Percentiles rank a stretch among this genome's conserved stretches.
Evolutionary conservation across 1,140 invertebrate species (phyloP).

Genomic region (Rhagoletis pomonella): DNA sequence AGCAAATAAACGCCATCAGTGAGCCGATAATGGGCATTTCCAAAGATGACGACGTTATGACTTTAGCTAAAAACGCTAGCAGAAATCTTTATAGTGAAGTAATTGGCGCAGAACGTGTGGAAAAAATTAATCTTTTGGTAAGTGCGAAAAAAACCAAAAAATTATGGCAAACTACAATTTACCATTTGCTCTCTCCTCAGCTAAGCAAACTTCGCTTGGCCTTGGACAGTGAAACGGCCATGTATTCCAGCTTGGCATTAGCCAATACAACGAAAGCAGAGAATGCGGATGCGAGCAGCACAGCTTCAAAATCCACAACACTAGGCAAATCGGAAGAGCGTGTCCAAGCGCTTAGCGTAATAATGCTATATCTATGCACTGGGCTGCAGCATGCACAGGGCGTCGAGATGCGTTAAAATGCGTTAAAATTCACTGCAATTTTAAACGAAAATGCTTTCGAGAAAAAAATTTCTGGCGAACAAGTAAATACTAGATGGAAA

Average conservation of each 20-base stretch:
- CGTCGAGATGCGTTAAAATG: slow-evolving; percentile 62
- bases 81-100: slow-evolving; percentile 81
- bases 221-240: slow-evolving; percentile 68
- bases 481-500: background rate
- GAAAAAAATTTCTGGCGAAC: background rate
- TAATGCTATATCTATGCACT: slow-evolving; percentile 88
- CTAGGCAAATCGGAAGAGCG: slow-evolving; percentile 82
- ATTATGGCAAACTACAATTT: background rate
- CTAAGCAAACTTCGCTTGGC: slow-evolving; percentile 69
- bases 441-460: background rate
- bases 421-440: slow-evolving; percentile 57
- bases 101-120: slow-evolving; percentile 77
- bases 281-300: background rate
- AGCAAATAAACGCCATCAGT: slow-evolving; percentile 67
- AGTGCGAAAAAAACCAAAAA: slow-evolving; percentile 58
- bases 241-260: slow-evolving; percentile 56
- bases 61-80: slow-evolving; percentile 84
- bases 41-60: slow-evolving; percentile 81
- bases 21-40: slow-evolving; percentile 67
- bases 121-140: slow-evolving; percentile 83
- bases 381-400: slow-evolving; percentile 79
- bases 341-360: slow-evolving; percentile 84
- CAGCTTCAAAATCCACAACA: slow-evolving; percentile 75
- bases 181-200: slow-evolving; percentile 55
- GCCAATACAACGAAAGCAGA: slow-evolving; percentile 10